Conservation (phyloP, 1,140 invertebrate genomes). For the Eumaeus atala region DNA sequence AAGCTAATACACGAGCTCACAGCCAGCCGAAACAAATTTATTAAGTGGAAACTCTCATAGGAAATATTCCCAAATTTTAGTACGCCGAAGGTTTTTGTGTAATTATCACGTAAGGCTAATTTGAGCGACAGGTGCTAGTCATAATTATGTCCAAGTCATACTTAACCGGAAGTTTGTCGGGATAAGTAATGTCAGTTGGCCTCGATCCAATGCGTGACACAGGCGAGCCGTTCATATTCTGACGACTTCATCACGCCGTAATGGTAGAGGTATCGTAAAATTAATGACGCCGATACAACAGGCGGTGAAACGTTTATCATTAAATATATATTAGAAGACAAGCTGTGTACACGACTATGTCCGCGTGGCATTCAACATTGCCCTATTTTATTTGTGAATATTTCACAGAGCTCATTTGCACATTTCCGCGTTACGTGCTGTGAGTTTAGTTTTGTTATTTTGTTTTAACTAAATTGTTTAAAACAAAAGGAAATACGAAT, state of each 20-base stretch:
- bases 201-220: slow-evolving; percentile 24
- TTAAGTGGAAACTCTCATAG: slow-evolving; percentile 5
- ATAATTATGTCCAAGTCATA: slow-evolving; percentile 31
- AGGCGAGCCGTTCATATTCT: slow-evolving; percentile 22
- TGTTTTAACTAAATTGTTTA: too few species aligned
- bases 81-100: neutral
- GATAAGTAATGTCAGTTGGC: slow-evolving; percentile 35
- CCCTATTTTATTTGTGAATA: too few species aligned
- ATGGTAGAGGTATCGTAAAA: slow-evolving; percentile 8
- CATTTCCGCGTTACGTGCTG: too few species aligned
- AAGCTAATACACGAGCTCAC: too few species aligned
- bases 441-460: too few species aligned
- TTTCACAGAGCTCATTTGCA: too few species aligned
- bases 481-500: too few species aligned
- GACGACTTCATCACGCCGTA: slow-evolving; percentile 25
- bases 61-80: neutral
- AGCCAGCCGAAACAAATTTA: neutral
- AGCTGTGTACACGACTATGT: too few species aligned
- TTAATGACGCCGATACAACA: neutral
- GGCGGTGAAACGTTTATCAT: neutral
- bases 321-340: too few species aligned
- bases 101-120: slow-evolving; percentile 22
- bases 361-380: too few species aligned
- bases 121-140: slow-evolving; percentile 33
- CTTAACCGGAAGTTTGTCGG: slow-evolving; percentile 36